phyloP scores from a whole-genome alignment of 2,797 vertebrate species.

The Meriones psammophilus region DNA sequence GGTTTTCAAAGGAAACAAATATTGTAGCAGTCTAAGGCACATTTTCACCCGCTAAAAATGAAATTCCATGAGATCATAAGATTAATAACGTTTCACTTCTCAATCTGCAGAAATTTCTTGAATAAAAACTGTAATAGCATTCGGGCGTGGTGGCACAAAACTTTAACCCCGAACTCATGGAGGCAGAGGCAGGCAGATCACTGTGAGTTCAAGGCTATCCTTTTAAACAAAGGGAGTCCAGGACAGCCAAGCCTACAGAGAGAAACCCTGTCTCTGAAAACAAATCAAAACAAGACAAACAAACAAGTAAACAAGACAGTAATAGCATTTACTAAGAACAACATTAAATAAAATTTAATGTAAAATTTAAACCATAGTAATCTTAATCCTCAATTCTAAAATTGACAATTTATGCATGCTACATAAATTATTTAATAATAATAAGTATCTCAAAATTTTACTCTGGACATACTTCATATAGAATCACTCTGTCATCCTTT shows the following conservation, averaged over 20 bases:
- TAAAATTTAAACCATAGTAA: neutral
- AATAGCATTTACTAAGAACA: neutral
- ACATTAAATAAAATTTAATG: neutral
- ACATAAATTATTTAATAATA: constrained; percentile 21
- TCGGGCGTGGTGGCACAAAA: too few relatives aligned
- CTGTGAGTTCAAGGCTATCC: too few relatives aligned
- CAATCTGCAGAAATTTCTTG: neutral
- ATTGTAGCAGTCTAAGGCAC: neutral
- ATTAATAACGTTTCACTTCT: neutral
- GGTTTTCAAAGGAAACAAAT: neutral
- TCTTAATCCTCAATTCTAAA: neutral
- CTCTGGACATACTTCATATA: neutral
- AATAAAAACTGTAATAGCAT: neutral
- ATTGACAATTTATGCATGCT: neutral
- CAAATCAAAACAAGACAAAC: too few relatives aligned
- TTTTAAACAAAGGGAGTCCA: too few relatives aligned
- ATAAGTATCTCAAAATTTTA: neutral
- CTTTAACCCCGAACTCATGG: too few relatives aligned
- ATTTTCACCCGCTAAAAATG: neutral
- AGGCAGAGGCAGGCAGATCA: too few relatives aligned
- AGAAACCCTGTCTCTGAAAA: too few relatives aligned
- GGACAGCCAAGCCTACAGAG: too few relatives aligned
- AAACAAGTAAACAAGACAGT: neutral
- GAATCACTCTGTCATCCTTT: neutral
- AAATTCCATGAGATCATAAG: constrained; percentile 12